A percentile compares a stretch with the other conserved stretches of the same genome.
These are phyloP conservation scores for Agrotis segetum DNA, from an alignment of 2,888 invertebrate species.

Conservation along the genomic window DNA sequence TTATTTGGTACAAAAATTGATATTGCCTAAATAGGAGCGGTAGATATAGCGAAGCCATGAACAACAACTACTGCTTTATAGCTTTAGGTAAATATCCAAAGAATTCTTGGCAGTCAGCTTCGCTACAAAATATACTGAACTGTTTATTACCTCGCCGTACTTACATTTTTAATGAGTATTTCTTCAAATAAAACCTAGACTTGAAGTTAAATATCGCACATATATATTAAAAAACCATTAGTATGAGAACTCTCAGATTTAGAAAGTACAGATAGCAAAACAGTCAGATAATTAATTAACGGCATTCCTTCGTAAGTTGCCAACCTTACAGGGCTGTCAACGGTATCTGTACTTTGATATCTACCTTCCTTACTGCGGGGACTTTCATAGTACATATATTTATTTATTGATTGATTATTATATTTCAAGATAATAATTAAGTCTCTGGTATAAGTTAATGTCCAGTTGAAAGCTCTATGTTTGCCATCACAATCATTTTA, in stretches of 20 bases:
- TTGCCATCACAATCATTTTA: neutral
- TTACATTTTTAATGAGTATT: neutral
- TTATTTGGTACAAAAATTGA: too few species aligned
- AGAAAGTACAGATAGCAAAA: conserved; percentile 66
- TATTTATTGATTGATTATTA: conserved; percentile 39
- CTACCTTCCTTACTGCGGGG: conserved; percentile 22
- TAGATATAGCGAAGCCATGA: too few species aligned
- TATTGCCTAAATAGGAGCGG: too few species aligned
- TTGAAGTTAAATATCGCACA: neutral
- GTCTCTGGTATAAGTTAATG: neutral
- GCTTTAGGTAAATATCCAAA: too few species aligned
- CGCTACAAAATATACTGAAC: neutral
- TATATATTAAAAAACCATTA: conserved; percentile 35
- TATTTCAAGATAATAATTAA: neutral
- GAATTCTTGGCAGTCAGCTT: neutral
- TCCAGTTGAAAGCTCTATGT: neutral
- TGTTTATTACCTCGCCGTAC: neutral
- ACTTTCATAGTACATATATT: conserved; percentile 26
- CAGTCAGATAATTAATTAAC: conserved; percentile 63
- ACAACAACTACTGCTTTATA: too few species aligned
- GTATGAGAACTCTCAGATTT: conserved; percentile 50
- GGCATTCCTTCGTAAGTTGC: conserved; percentile 59
- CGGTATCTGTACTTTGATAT: conserved; percentile 32
- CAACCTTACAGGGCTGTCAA: conserved; percentile 45
- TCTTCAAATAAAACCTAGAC: conserved; percentile 1